Evolutionary conservation across 2,113 vertebrate species (phyloP), one percentile per base, ranked within the genome.

Genomic region (Rhynchomys soricoides): DNA sequence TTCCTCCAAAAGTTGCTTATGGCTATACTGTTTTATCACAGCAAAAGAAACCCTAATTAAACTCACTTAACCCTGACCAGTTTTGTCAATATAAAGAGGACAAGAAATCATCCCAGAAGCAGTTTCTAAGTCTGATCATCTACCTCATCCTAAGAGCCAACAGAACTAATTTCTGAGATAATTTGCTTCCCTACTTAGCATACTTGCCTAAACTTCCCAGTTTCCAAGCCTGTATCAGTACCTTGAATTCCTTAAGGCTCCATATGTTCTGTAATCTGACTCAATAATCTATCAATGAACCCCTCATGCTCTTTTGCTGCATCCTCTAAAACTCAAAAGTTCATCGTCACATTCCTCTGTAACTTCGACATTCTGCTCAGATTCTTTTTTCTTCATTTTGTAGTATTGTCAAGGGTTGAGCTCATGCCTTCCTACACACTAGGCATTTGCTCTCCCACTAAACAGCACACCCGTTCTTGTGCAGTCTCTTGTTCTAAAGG

Each of bases 401-500:
- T 37, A 43, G 17, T 7, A 62, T 59, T 77, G 17, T 45, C 59
- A 45, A 43, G 19, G 4, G 8, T 10, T 90, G 73, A 64, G 31
- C 43, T 19, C 73, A 74, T 50, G 71, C 34, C 52, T 29, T 75
- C 43, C 6, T 34, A 31, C 29, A 45, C 48, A 8, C n/a, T 43
- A 43, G 24, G 7, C 16, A 74, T 59, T 29, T 59, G 37, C 9
- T 89, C 24, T 43, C 9, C 24, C 70, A 43, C n/a, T 57, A 24
- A 73, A 55, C 8, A 43, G 15, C 7, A 74, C 13, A 13, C 22
- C 26, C 3, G 24, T 26, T 59, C 52, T 86, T 43, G 48, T 86
- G 73, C 66, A 82, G 40, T 89, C 87, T 86, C 66, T 95, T 91
- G 7, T 94, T 75, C 77, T 70, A 83, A 93, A 90, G 12, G n/a